phyloP scores from a whole-genome alignment of 2,888 invertebrate species.

The Scaptomyza parva region DNA sequence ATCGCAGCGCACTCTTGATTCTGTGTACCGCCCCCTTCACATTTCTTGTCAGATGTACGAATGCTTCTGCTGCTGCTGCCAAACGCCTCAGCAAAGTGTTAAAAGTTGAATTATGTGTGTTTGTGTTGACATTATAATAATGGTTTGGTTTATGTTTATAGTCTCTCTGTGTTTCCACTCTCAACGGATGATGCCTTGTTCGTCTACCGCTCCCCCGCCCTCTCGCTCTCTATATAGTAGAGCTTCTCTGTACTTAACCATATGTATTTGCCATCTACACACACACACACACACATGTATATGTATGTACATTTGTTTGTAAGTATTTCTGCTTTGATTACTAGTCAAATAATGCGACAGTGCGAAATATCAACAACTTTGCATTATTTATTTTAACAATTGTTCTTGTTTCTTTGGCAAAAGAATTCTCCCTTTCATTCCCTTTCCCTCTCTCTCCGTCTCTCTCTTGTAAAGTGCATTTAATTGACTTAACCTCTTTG shows the following conservation, averaged over 20 bases:
- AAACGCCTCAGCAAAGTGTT: constrained; percentile 55
- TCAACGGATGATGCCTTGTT: constrained; percentile 4
- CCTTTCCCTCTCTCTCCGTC: neutral
- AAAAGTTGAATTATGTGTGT: constrained; percentile 71
- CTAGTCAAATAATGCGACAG: constrained; percentile 62
- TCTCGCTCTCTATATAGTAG: neutral
- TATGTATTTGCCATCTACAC: constrained; percentile 7
- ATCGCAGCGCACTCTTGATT: neutral
- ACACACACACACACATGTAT: neutral
- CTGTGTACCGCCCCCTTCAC: constrained; percentile 7
- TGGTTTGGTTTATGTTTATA: constrained; percentile 71
- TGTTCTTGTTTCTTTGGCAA: neutral
- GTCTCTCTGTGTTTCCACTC: constrained; percentile 45
- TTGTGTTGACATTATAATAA: constrained; percentile 73
- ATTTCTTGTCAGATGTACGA: neutral
- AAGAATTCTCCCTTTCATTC: neutral
- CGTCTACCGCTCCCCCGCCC: constrained; percentile 41
- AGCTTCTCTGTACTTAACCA: constrained; percentile 7
- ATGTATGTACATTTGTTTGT: neutral
- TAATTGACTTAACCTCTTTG: constrained; percentile 1
- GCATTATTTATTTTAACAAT: constrained; percentile 9
- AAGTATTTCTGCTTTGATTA: constrained; percentile 27
- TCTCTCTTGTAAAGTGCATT: neutral
- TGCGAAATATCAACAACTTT: constrained; percentile 7
- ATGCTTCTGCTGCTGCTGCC: neutral